Base-by-base conservation (phyloP, 2,888 invertebrate species). In the Chirona hameri region DNA sequence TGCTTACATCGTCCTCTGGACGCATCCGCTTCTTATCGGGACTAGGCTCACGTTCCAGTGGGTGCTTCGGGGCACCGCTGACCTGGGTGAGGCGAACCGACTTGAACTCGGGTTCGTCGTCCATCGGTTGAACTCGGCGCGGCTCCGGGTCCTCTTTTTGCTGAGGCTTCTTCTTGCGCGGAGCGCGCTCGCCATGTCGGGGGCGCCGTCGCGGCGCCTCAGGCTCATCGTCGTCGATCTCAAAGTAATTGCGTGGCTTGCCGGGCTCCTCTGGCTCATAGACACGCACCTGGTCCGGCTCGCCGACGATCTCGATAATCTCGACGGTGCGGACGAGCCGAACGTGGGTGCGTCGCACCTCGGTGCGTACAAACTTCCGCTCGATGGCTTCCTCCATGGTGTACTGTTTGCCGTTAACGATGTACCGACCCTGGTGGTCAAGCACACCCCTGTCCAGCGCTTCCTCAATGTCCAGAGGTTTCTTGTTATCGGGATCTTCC, bases 361-460 rank as follows among this genome's bases (percentile, higher is more conserved):
- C 84, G 39, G 86, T 83, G 18, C 85, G 83, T 46, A 87, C 84
- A 48, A 84, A 84, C 46, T 85, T 85, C 55, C 85, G 84, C n/a
- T 85, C 83, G 55, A 87, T 84, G 0, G 87, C 87, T 79, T 87
- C 85, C 81, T 85, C 83, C 82, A 87, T 83, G 52, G 87, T 86
- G 79, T 88, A 83, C 81, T 86, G 86, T 76, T 88, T 87, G 81
- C 89, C 89, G 46, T 86, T 85, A 83, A 87, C 87, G 82, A 85
- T 86, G 87, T 96, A 97, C 87, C 93, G 93, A 0, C 96, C 96
- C 14, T 92, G 93, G 31, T 91, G 90, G 87, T 96, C 93, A 82
- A 98, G 88, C 82, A 97, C 91, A 85, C 92, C 92, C 86, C 93
- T 93, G 85, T 95, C 93, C 84, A 98, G 89, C 83, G 95, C 94